phyloP scores from a whole-genome alignment of 2,888 invertebrate genomes.

The Vannuccia rotundouncinata region DNA sequence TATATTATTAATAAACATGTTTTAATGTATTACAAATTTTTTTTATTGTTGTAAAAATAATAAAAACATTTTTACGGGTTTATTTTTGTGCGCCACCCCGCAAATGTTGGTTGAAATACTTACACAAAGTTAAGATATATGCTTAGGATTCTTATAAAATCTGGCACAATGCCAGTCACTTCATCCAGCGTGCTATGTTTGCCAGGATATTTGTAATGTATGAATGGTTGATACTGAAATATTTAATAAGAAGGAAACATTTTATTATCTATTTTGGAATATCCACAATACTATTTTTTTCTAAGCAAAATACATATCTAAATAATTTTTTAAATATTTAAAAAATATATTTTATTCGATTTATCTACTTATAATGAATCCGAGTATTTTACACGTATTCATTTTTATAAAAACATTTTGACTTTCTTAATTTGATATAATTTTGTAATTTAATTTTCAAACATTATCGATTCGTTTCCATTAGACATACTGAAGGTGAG shows the following conservation, averaged over 20 bases:
- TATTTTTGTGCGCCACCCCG: no score
- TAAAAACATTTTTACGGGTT: no score
- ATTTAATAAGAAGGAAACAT: neutral
- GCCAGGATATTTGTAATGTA: neutral
- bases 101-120: no score
- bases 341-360: neutral
- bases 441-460: no score
- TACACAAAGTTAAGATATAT: neutral
- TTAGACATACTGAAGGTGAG: neutral
- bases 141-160: neutral
- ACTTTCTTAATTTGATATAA: no score
- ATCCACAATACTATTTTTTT: no score
- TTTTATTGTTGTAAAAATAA: no score
- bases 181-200: neutral
- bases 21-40: no score
- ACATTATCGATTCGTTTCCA: no score
- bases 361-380: neutral
- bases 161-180: neutral
- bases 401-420: no score
- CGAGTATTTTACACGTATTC: no score
- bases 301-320: neutral
- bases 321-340: neutral
- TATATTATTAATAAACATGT: no score
- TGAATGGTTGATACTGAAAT: neutral
- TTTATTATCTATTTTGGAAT: neutral